Conservation (phyloP, 2,113 vertebrate species). For the Lepisosteus osseus region DNA sequence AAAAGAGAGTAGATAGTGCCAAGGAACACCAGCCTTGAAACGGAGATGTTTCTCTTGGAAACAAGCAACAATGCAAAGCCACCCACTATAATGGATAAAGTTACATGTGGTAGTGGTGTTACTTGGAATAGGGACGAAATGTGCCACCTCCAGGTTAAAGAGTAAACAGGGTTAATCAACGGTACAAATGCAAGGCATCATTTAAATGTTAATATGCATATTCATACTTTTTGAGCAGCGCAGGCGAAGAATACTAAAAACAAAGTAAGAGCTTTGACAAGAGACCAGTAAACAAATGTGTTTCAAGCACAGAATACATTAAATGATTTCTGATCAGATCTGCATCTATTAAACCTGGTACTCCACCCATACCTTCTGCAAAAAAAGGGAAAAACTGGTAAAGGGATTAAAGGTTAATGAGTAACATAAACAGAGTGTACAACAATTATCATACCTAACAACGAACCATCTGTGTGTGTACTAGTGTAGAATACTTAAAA, state of each 20-base stretch:
- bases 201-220: background rate
- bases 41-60: too few relatives aligned
- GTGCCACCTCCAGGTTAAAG: too few relatives aligned
- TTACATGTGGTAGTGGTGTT: too few relatives aligned
- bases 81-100: too few relatives aligned
- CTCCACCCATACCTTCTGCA: background rate
- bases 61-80: too few relatives aligned
- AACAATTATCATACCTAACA: slow-evolving; percentile 39
- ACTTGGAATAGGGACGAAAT: too few relatives aligned
- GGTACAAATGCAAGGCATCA: background rate
- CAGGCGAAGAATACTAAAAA: background rate
- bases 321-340: background rate
- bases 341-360: background rate
- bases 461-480: slow-evolving; percentile 43
- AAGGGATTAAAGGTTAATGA: slow-evolving; percentile 49
- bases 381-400: slow-evolving; percentile 21
- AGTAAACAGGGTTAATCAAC: background rate
- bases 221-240: background rate
- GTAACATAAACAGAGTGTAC: slow-evolving; percentile 39
- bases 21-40: too few relatives aligned
- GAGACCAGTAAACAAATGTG: background rate
- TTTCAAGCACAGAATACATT: background rate
- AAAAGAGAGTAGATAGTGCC: too few relatives aligned
- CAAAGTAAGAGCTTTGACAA: background rate
- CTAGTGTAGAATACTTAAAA: slow-evolving; percentile 34